Base-by-base conservation (phyloP, 2,888 invertebrate species). In the Orchesella flavescens region DNA sequence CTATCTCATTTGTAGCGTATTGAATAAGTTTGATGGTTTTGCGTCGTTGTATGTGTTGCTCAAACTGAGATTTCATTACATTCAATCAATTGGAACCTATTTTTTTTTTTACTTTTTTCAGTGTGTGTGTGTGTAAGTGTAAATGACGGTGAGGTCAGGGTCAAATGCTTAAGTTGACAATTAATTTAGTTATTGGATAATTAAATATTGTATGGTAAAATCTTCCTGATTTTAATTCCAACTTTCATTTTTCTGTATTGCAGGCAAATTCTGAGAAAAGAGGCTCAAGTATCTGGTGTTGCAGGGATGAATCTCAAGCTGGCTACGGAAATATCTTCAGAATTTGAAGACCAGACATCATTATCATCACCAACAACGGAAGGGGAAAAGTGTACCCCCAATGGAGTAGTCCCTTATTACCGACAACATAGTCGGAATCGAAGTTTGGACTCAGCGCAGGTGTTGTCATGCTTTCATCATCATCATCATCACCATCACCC, bases 341-440 rank as follows among this genome's bases (percentile, higher is more conserved):
- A 82, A 10, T 75, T 43, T 55, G 76, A 63, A 0, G 71, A 82
- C 72, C 80, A 74, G 34, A 17, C 71, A 13, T 75, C 82, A 5
- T 66, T 77, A 13, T 23, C 71, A 13, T 75, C 82, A 5, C 66
- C 83, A 13, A 65, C 83, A 13, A 66, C 59, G 2, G 81, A 81
- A 53, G 21, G 49, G 2, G 34, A 2, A 34, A 34, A 34, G 7
- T 34, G 34, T 34, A 34, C 7, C 7, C 34, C 34, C 34, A 2
- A 2, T 4, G 34, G 34, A 2, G 34, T 2, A 34, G 34, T 34
- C 43, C 80, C 73, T 0, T 84, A 34, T 59, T 79, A 83, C 63
- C 83, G 86, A n/a, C 93, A 94, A 89, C 95, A 95, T 90, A 96
- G 96, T 91, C 93, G 96, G 89, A 96, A 96, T 92, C 93, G 96